phyloP scores from a whole-genome alignment of 2,797 vertebrate species.

The Eulemur mongoz region DNA sequence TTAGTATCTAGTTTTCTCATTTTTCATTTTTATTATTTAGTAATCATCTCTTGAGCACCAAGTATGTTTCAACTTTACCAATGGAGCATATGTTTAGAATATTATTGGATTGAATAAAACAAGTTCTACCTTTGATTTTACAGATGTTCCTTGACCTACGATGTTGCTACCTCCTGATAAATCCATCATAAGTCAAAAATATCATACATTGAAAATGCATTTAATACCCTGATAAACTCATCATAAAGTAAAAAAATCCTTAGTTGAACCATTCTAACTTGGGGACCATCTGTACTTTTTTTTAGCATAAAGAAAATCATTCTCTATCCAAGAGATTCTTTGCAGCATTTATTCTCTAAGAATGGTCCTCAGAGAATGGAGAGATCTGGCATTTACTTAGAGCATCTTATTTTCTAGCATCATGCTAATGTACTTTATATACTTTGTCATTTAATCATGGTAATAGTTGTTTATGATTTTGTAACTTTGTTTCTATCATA shows the following conservation, averaged over 20 bases:
- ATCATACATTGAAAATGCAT: not conserved
- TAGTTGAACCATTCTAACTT: not conserved
- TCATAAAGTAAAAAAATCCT: not conserved
- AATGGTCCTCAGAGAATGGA: not conserved
- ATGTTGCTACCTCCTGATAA: not conserved
- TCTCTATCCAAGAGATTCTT: not conserved
- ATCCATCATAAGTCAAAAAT: not conserved
- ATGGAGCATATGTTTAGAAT: not conserved
- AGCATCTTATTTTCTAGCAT: not conserved
- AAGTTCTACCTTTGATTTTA: not conserved
- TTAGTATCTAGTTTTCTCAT: not conserved
- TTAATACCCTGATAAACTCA: not conserved
- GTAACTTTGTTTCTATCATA: not conserved
- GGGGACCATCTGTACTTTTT: not conserved
- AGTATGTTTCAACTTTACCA: not conserved
- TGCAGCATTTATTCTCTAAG: not conserved
- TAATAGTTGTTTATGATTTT: not conserved
- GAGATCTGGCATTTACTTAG: not conserved
- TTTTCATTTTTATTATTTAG: constrained; percentile 1
- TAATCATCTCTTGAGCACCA: not conserved
- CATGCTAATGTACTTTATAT: not conserved
- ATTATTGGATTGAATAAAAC: not conserved
- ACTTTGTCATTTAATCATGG: not conserved
- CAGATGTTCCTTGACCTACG: not conserved
- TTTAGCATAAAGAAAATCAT: not conserved